Base-by-base conservation (phyloP, 2,113 vertebrate species). In the Ptilorrhoa leucosticta region DNA sequence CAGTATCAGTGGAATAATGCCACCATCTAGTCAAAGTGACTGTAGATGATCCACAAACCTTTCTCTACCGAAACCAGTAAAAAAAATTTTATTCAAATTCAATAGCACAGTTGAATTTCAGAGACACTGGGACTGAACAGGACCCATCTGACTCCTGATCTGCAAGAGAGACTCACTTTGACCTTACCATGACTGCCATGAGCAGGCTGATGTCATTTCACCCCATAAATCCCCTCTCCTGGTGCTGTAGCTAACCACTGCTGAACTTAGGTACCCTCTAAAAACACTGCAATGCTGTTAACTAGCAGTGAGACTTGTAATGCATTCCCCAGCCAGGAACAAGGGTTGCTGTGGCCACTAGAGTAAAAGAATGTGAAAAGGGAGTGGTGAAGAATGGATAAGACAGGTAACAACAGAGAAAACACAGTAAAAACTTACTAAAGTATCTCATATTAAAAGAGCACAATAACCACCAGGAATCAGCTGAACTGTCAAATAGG, bases 381-480 rank as follows among this genome's bases (percentile, higher is more conserved):
- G 53, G 60, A 54, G 2, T 18, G 60, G 56, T 64, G 37, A 81
- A 70, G 61, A 64, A 65, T 57, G 63, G 73, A 39, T 50, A 51
- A 81, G 77, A 71, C 79, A 81, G 89, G 94, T 97, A 94, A 89
- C 17, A 89, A 92, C 33, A 82, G 7, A 91, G 66, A 94, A 68
- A 90, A 85, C 42, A 82, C 21, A 61, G 57, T 53, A 60, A 92
- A 58, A 39, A 60, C 51, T 73, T 91, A 70, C 61, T 81, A 50
- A 97, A 95, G 68, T 87, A 87, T 56, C 83, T 72, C 47, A 4
- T 27, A 89, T 42, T 57, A 75, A 61, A 81, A 73, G 50, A 88
- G 42, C 20, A 28, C n/a, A 76, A 80, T 19, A 39, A 91, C 64
- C 87, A 70, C 71, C 77, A 96, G 85, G 66, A 77, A 94, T 90